Evolutionary conservation across 2,113 vertebrate genomes (phyloP), one percentile per base, ranked within the genome.

Genomic region (Pelecanus crispus): DNA sequence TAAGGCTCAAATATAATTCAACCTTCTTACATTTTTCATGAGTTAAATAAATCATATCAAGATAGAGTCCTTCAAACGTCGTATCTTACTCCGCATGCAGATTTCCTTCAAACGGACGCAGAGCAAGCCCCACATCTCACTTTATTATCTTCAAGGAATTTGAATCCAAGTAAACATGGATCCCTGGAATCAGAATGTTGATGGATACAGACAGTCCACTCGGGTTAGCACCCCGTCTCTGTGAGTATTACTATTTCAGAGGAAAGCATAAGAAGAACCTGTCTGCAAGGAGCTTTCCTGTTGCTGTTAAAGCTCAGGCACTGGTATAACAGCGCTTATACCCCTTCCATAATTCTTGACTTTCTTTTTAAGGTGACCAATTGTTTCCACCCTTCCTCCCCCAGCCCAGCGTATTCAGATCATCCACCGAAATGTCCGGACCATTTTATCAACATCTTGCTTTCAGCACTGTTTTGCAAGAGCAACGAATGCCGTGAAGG

Each of bases 1-100:
- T 49, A 88, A 84, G 74, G 80, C 95, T 88, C 86, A 92, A 96
- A 84, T 93, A 92, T 47, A 97, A 97, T 90, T 98, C 88, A 83
- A 92, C 94, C 90, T 87, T 94, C 94, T 95, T 97, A 81, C 87
- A 94, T 94, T 97, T 97, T 96, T 96, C 90, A 94, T 72, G 73
- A 97, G 55, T 87, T 84, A 49, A 94, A 97, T 97, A 97, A 97
- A 98, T 98, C 88, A 88, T 38, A 87, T 75, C 19, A 18, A 79
- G 74, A 72, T 29, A 61, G 29, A 81, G 73, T 52, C 70, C 74
- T 91, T 81, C 70, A 63, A 11, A 36, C 10, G 2, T 18, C 14
- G 0, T 74, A 53, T 81, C 89, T 87, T 36, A 84, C 42, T 72
- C 61, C 2, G 6, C 38, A 13, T 17, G n/a, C 49, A 73, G 53